Evolutionary conservation across 2,888 invertebrate genomes (phyloP).

Genomic region (Harmothoe impar): DNA sequence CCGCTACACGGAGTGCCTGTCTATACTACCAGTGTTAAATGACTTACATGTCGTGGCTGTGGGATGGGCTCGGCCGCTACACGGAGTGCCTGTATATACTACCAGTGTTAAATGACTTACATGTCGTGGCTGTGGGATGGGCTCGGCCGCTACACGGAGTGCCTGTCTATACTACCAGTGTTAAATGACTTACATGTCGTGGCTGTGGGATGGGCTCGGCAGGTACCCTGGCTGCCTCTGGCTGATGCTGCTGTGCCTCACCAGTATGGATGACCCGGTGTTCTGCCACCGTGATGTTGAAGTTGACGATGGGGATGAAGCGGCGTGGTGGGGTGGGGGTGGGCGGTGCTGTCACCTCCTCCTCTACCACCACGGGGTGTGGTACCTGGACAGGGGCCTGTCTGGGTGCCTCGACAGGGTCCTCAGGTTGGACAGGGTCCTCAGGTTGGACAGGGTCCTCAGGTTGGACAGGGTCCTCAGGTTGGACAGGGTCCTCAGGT

Average conservation of each 20-base stretch:
- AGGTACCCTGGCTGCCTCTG: neutral
- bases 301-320: constrained; percentile 31
- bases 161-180: too few relatives aligned
- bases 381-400: neutral
- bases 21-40: too few relatives aligned
- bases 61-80: too few relatives aligned
- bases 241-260: neutral
- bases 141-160: too few relatives aligned
- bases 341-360: neutral
- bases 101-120: too few relatives aligned
- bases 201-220: neutral
- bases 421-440: neutral
- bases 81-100: too few relatives aligned
- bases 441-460: too few relatives aligned
- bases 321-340: neutral
- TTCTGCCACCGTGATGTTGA: constrained; percentile 52
- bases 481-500: too few relatives aligned
- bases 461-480: too few relatives aligned
- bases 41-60: too few relatives aligned
- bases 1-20: too few relatives aligned
- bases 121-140: too few relatives aligned
- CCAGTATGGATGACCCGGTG: constrained; percentile 34
- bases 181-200: neutral
- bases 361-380: neutral
- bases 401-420: neutral